These are phyloP conservation scores for Vannuccia rotundouncinata DNA, from an alignment of 2,888 invertebrate species.

Conservation along the genomic window DNA sequence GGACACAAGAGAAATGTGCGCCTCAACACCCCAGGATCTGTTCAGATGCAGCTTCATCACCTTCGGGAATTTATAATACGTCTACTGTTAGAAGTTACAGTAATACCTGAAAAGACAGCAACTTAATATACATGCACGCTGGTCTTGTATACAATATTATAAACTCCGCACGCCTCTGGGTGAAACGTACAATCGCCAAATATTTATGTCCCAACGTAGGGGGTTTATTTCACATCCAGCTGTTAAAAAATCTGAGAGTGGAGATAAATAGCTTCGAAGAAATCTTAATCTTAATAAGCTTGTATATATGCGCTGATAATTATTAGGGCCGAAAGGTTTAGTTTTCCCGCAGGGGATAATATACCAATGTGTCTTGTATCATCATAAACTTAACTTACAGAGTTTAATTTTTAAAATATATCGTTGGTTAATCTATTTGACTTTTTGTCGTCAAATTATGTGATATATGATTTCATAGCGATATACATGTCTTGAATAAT, in stretches of 20 bases:
- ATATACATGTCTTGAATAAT: no score
- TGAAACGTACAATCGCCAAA: neutral
- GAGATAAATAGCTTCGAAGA: neutral
- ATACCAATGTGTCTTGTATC: no score
- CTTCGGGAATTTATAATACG: neutral
- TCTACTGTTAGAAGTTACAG: neutral
- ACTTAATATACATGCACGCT: slow-evolving; percentile 5
- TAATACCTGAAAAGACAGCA: neutral
- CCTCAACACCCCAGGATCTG: no score
- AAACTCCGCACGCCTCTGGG: neutral
- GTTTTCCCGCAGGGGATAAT: no score
- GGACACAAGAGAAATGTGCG: no score
- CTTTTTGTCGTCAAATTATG: no score
- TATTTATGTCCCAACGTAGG: neutral
- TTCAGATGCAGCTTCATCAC: no score
- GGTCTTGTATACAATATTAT: slow-evolving; percentile 6
- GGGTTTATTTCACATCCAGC: slow-evolving; percentile 20
- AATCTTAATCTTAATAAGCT: neutral
- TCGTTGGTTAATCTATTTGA: no score
- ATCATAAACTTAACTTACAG: no score
- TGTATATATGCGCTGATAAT: neutral
- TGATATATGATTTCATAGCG: no score
- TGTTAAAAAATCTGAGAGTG: neutral
- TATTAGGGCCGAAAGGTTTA: neutral
- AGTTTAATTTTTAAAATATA: no score